These are phyloP conservation scores for Notamacropus eugenii DNA, from an alignment of 2,797 vertebrate species.

Conservation along the genomic window DNA sequence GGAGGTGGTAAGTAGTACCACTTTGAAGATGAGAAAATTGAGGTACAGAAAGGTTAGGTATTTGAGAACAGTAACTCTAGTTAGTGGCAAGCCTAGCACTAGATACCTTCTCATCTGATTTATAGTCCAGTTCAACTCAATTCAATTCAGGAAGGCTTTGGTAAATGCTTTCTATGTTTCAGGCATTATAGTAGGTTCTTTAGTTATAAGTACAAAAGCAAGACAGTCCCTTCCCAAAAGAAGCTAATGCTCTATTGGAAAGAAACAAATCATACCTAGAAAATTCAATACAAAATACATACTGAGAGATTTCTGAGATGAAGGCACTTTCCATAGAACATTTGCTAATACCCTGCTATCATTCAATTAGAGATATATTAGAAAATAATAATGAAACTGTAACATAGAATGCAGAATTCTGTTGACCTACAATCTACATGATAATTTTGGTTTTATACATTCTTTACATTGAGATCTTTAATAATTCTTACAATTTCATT, in stretches of 20 bases:
- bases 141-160: neutral
- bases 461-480: neutral
- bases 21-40: conserved; percentile 13
- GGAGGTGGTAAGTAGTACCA: neutral
- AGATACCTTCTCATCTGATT: fast-evolving
- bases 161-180: neutral
- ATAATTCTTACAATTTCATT: neutral
- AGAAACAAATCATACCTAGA: neutral
- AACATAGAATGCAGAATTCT: neutral
- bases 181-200: neutral
- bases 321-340: neutral
- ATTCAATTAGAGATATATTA: neutral
- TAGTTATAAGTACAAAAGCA: neutral
- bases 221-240: neutral
- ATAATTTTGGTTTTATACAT: neutral
- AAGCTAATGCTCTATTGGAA: neutral
- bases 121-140: neutral
- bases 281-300: neutral
- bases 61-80: neutral
- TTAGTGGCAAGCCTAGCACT: neutral
- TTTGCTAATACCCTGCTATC: neutral
- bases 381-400: neutral
- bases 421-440: neutral
- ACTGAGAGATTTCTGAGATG: neutral
- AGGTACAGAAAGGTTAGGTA: fast-evolving